Evolutionary conservation across 2,888 invertebrate genomes (phyloP), one percentile per base, ranked within the genome.

Genomic region (Schizotus pectinicornis): DNA sequence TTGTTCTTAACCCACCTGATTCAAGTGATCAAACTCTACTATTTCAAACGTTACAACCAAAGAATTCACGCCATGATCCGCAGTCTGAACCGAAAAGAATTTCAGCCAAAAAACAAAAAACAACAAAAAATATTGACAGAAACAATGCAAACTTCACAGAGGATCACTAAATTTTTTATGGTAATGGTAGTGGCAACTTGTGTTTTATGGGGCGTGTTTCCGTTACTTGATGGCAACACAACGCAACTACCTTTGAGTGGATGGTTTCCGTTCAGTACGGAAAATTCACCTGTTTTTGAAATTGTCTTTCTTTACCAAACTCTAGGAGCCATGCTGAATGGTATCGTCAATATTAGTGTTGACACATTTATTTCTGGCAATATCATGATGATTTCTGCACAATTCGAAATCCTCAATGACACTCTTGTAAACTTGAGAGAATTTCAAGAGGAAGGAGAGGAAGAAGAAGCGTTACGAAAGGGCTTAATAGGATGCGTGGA

Each of bases 291-390:
- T 3, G 76, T 77, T 0, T 81, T 78, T 67, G 80, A 81, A 69
- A 52, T 81, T 30, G 80, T 81, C 0, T 83, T 80, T 66, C 56
- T 74, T 0, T 84, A 84, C 63, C 84, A 84, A 69, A 76, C 81
- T 1, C 65, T 76, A 0, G 81, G 81, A 0, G 75, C 84, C 8
- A 71, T 77, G 32, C 67, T 82, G 9, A 81, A 81, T 0, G 84
- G 83, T 0, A 74, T 74, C 53, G 75, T 83, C 52, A 84, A 85
- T 70, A 79, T 84, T 0, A 78, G 78, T 58, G 81, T 83, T 59
- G 85, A 66, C 35, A 52, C 56, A 12, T 42, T 64, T 2, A 66
- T 66, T 32, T 56, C 66, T 43, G 61, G 66, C 9, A 5, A 31
- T 30, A 42, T 42, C 11, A 64, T 64, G 59, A 57, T 54, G 7